A percentile compares a stretch with the other conserved stretches of the same genome.
Evolutionary conservation across 2,797 vertebrate species (phyloP).

Genomic region (Enteromius mattozi): DNA sequence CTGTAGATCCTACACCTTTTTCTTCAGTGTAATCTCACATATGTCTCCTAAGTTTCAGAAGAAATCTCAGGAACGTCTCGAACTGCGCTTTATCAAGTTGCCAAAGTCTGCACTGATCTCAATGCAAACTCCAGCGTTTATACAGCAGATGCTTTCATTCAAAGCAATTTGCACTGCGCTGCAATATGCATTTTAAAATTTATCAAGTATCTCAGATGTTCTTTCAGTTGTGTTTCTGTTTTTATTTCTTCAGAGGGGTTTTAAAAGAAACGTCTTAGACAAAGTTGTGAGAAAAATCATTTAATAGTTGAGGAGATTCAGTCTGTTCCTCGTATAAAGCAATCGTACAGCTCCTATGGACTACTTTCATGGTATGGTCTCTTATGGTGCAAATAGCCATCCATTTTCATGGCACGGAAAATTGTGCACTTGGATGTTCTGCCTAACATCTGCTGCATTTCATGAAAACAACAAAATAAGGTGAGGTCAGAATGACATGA

Average conservation of each 20-base stretch:
- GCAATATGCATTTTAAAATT: constrained; percentile 1
- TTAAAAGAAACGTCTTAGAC: neutral
- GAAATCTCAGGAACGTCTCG: neutral
- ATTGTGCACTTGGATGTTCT: neutral
- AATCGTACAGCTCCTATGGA: neutral
- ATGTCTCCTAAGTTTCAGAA: neutral
- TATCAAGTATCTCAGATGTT: neutral
- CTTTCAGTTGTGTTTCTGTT: neutral
- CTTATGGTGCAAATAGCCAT: constrained; percentile 7
- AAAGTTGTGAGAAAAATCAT: neutral
- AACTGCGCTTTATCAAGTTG: neutral
- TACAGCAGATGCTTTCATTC: neutral
- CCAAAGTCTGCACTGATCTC: neutral
- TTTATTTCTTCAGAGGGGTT: neutral
- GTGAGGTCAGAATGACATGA: neutral
- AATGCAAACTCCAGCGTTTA: no score
- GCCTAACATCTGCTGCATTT: constrained; percentile 10
- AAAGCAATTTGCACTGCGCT: neutral
- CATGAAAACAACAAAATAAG: neutral
- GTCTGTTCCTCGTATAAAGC: neutral
- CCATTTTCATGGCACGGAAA: neutral
- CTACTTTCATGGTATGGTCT: neutral
- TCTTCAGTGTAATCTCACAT: neutral
- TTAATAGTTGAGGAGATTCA: neutral
- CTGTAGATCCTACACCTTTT: neutral